Evolutionary conservation across 2,113 vertebrate genomes (phyloP).

Genomic region (Grammatotria lemairii): DNA sequence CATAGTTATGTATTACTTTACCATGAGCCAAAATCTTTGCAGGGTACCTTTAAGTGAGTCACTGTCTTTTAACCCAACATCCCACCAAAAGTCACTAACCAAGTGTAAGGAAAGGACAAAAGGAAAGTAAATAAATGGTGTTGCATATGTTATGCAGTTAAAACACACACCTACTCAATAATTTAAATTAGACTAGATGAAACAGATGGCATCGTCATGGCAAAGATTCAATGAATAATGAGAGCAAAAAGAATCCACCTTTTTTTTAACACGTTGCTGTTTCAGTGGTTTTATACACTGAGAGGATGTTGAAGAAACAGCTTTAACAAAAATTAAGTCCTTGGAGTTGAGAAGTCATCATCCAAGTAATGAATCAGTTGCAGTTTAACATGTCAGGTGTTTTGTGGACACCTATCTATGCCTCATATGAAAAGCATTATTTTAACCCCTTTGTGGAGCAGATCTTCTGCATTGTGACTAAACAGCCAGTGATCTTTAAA

Average conservation of each 20-base stretch:
- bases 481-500: neutral
- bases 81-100: neutral
- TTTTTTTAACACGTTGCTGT: neutral
- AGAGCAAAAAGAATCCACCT: neutral
- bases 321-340: neutral
- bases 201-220: neutral
- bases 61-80: neutral
- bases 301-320: neutral
- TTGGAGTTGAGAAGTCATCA: neutral
- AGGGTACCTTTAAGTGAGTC: neutral
- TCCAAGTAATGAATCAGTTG: neutral
- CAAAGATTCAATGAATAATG: neutral
- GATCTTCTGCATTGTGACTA: neutral
- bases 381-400: neutral
- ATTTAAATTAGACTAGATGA: neutral
- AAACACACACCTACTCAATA: neutral
- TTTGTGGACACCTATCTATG: neutral
- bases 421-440: neutral
- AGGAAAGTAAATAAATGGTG: neutral
- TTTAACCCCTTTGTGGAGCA: neutral
- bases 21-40: neutral
- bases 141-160: neutral
- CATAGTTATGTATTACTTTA: neutral
- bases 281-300: neutral
- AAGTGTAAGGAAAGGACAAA: neutral